A percentile compares a stretch with the other conserved stretches of the same genome.
These are phyloP conservation scores for Nemopilema nomurai DNA, from an alignment of 30 jellyfish, hydroid and myxozoan genomes.

Conservation along the genomic window DNA sequence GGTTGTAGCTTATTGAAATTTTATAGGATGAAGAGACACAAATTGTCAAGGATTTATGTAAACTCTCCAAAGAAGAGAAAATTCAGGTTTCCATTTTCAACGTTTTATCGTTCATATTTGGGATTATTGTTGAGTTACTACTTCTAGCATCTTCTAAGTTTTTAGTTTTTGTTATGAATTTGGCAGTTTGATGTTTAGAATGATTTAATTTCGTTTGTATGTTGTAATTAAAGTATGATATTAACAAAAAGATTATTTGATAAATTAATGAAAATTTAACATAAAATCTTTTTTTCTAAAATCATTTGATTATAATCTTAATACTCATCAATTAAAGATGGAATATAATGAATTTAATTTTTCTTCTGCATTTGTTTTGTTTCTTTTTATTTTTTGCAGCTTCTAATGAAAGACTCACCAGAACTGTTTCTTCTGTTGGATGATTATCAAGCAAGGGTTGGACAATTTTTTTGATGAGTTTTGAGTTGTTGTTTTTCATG, in stretches of 20 bases:
- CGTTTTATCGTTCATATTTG: no score
- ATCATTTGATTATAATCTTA: no score
- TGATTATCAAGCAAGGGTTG: constrained; percentile 81
- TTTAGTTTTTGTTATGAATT: neutral
- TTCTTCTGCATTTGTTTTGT: neutral
- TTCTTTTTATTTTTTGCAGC: constrained; percentile 19
- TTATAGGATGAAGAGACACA: constrained; percentile 47
- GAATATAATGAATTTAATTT: no score
- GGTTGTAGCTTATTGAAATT: no score
- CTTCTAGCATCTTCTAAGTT: neutral
- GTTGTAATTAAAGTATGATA: neutral
- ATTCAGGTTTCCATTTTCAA: constrained; percentile 88
- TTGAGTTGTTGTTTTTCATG: no score
- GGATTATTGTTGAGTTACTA: neutral
- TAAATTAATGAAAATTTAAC: no score
- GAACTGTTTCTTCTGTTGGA: constrained; percentile 80
- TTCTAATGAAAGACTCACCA: constrained; percentile 82
- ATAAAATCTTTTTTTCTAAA: no score
- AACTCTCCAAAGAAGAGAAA: constrained; percentile 77
- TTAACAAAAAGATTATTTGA: no score
- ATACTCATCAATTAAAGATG: no score
- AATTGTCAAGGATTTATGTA: constrained; percentile 74
- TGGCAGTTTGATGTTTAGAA: neutral
- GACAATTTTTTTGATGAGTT: neutral
- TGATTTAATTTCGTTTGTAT: neutral